Percentiles rank a stretch among this genome's conserved stretches.
Conservation (phyloP, 2,888 invertebrate genomes). For the Hypsopygia costalis region DNA sequence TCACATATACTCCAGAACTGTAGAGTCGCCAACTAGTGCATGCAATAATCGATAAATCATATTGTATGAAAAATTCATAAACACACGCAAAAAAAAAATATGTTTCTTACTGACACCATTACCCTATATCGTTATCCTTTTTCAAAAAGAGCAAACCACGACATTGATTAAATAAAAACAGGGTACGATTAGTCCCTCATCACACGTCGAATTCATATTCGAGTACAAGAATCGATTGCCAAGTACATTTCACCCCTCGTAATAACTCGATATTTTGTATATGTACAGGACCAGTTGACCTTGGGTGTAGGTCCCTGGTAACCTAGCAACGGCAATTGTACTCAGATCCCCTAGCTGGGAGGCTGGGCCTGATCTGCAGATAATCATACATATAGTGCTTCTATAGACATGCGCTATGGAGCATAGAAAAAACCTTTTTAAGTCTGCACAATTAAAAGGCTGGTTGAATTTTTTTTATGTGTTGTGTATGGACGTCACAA, state of each 20-base stretch:
- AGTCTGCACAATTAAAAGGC: no score
- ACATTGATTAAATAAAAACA: constrained; percentile 2
- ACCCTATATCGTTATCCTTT: background rate
- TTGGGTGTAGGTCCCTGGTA: constrained; percentile 68
- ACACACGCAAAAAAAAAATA: background rate
- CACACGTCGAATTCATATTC: constrained; percentile 18
- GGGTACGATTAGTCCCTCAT: constrained; percentile 14
- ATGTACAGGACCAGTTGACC: constrained; percentile 63
- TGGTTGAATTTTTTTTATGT: no score
- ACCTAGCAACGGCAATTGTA: constrained; percentile 68
- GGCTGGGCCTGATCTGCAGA: constrained; percentile 56
- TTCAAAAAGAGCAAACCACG: background rate
- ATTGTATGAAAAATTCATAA: no score
- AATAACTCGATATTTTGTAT: constrained; percentile 45
- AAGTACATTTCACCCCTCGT: constrained; percentile 43
- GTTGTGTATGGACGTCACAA: no score
- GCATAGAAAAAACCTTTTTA: constrained; percentile 1
- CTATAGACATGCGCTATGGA: constrained; percentile 41
- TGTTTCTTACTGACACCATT: background rate
- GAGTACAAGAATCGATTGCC: constrained; percentile 44
- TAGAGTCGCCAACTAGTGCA: no score
- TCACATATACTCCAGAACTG: no score
- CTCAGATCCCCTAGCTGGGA: constrained; percentile 57
- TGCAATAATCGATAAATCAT: no score
- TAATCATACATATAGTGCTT: constrained; percentile 67